A percentile compares a stretch with the other conserved stretches of the same genome.
Evolutionary conservation across 2,113 vertebrate genomes (phyloP).

Genomic region (Zosterops hypoxanthus): DNA sequence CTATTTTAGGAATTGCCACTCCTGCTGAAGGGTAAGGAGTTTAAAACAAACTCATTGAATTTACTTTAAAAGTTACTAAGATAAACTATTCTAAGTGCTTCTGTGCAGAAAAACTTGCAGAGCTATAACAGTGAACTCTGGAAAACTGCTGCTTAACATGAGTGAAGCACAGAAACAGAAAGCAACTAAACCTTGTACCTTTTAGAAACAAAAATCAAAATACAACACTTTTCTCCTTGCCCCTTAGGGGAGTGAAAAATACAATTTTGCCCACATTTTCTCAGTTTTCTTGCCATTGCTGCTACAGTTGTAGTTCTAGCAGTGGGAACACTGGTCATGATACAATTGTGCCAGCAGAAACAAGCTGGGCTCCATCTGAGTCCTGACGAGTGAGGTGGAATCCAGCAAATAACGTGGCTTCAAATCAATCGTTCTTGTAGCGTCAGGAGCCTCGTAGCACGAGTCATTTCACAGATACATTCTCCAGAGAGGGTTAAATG

Average conservation of each 20-base stretch:
- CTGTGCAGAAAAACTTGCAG: neutral
- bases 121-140: neutral
- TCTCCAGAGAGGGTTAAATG: neutral
- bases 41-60: slow-evolving; percentile 29
- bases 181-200: neutral
- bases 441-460: neutral
- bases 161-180: neutral
- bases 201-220: neutral
- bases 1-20: slow-evolving; percentile 28
- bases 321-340: neutral
- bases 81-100: slow-evolving; percentile 47
- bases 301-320: neutral
- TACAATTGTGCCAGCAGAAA: neutral
- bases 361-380: neutral
- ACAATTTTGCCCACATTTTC: neutral
- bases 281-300: neutral
- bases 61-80: slow-evolving; percentile 29
- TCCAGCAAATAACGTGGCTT: neutral
- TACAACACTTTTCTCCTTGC: neutral
- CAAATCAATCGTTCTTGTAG: neutral
- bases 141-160: neutral
- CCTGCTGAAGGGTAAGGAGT: neutral
- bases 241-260: neutral
- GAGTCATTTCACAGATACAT: neutral
- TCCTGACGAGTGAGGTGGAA: neutral